Base-by-base conservation (phyloP, 92 coral and sea anemone genomes). In the Phenganax subtilis region DNA sequence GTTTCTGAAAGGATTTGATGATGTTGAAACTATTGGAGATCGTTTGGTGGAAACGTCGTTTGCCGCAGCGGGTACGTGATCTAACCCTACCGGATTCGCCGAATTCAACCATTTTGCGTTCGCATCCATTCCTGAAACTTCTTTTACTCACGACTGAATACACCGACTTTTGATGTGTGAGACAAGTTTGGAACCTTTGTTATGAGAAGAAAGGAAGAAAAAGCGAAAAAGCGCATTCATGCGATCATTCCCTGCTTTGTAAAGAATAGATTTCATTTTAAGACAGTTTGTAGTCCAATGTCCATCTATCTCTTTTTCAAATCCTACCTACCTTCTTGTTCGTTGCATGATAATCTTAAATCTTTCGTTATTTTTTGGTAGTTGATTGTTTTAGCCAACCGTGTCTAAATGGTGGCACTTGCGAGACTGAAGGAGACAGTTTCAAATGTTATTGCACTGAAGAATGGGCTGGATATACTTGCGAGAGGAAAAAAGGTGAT, bases 401-500 rank as follows among this genome's bases (percentile, higher is more conserved):
- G 9, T 79, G 83, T 64, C 3, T 15, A 20, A 79, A 79, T 64
- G 71, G 62, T 28, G 83, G 17, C 12, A 79, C 29, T 11, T 79
- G 74, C 53, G 47, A 51, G 68, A 79, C 51, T 14, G 2, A 14
- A 11, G 72, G 62, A 54, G 51, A 28, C 69, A 29, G 83, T 51
- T 79, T 62, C 17, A 14, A 17, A 15, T 79, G 83, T 20, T n/a
- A n/a, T 44, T 79, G 83, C 30, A 63, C 83, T n/a, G 83, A 62
- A 8, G 74, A 79, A 3, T 79, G 52, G 11, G 69, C 53, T 62
- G 83, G 83, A 79, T 30, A n/a, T 7, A 47, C 16, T 9, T 79
- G 83, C 56, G 74, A 63, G n/a, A 47, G 20, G 63, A 79, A 63
- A 52, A 79, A 64, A 79, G 83, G 83, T 79, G 53, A 73, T 3